phyloP scores from a whole-genome alignment of 2,113 vertebrate genomes.

The Seriola rivoliana region DNA sequence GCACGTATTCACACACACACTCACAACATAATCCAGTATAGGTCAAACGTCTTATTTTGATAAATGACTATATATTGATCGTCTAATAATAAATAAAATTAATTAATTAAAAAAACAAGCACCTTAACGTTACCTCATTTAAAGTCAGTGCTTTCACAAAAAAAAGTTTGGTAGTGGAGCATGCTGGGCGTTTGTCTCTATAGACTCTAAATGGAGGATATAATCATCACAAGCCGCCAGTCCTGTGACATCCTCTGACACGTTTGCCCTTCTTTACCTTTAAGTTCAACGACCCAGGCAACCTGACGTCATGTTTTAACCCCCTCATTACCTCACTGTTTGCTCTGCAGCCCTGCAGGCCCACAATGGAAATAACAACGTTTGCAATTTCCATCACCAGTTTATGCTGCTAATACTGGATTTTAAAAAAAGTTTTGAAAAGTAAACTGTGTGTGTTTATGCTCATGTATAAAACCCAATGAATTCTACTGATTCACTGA shows the following conservation, averaged over 20 bases:
- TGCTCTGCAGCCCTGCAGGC: background rate
- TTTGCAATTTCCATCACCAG: constrained; percentile 40
- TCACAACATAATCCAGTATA: background rate
- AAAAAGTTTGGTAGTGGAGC: background rate
- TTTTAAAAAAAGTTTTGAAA: background rate
- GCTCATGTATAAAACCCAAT: background rate
- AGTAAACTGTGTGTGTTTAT: background rate
- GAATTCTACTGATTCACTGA: background rate
- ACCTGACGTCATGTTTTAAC: constrained; percentile 60
- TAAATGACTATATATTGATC: background rate
- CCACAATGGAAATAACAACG: constrained; percentile 34
- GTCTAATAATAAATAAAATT: background rate
- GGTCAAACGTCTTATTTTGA: background rate
- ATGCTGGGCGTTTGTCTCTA: background rate
- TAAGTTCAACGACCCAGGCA: constrained; percentile 37
- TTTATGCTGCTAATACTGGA: background rate
- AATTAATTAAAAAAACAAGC: background rate
- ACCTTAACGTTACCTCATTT: background rate
- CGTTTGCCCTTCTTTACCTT: constrained; percentile 52
- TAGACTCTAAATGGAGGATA: background rate
- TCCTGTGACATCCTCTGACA: constrained; percentile 14
- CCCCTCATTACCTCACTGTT: constrained; percentile 31
- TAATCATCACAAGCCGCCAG: background rate
- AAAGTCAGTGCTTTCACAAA: background rate
- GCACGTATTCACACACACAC: background rate